phyloP scores from a whole-genome alignment of 2,888 invertebrate species.

The Sarcophaga rosellei region DNA sequence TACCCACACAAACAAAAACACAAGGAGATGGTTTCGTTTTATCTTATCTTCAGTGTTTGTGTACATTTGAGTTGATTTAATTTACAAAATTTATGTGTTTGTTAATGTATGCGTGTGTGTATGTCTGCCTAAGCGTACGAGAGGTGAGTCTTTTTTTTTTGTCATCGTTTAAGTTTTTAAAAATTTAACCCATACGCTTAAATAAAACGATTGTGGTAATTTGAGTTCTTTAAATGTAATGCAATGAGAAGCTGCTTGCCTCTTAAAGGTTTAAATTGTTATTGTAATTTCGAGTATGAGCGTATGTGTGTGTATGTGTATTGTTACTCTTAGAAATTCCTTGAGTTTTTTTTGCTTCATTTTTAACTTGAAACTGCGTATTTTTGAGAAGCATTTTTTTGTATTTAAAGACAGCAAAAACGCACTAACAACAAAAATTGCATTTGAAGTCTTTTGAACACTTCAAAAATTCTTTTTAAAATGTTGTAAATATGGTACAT shows the following conservation, averaged over 20 bases:
- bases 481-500: too few relatives aligned
- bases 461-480: too few relatives aligned
- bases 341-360: background rate
- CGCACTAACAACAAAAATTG: background rate
- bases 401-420: background rate
- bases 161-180: background rate
- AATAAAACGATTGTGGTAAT: too few relatives aligned
- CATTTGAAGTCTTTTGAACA: too few relatives aligned
- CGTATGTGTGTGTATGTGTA: too few relatives aligned
- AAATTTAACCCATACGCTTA: background rate
- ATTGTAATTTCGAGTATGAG: too few relatives aligned
- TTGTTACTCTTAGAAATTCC: background rate
- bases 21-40: background rate
- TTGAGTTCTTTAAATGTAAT: too few relatives aligned
- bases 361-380: background rate
- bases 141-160: background rate
- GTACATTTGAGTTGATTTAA: constrained; percentile 56
- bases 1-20: background rate
- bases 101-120: background rate
- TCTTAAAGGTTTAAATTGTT: too few relatives aligned
- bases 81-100: constrained; percentile 37
- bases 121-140: background rate
- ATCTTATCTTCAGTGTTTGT: constrained; percentile 57
- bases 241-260: too few relatives aligned
- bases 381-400: background rate